Evolutionary conservation across 2,113 vertebrate species (phyloP).

Genomic region (Chaenocephalus aceratus): DNA sequence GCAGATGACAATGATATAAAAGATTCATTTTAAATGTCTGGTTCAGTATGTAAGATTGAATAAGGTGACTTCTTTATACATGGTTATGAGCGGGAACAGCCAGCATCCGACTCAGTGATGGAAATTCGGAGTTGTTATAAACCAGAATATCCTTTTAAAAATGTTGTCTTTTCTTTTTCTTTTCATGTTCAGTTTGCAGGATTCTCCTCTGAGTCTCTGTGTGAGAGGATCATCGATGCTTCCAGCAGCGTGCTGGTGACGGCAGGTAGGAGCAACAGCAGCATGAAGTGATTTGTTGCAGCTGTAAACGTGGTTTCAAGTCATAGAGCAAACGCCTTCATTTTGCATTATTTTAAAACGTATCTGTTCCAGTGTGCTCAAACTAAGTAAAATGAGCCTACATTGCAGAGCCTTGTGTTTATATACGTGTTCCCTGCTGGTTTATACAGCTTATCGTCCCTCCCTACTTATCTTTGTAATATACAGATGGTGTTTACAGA

Average conservation of each 20-base stretch:
- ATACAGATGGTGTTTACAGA: constrained; percentile 86
- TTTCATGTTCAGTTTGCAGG: constrained; percentile 84
- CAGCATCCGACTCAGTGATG: background rate
- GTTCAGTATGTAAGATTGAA: constrained; percentile 30
- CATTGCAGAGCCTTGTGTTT: background rate
- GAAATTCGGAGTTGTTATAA: background rate
- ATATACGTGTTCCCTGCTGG: constrained; percentile 3
- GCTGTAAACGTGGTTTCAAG: constrained; percentile 17
- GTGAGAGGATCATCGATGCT: constrained; percentile 85
- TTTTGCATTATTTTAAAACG: no score
- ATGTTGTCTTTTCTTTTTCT: background rate
- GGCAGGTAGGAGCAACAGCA: constrained; percentile 78
- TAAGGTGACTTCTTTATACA: constrained; percentile 31
- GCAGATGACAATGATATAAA: constrained; percentile 25
- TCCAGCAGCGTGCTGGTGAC: constrained; percentile 84
- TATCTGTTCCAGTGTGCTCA: no score
- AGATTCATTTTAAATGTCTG: constrained; percentile 7
- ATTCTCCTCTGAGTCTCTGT: constrained; percentile 86
- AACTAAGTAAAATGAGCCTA: no score
- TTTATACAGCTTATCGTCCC: background rate
- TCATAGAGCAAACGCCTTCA: background rate
- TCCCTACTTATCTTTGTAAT: constrained; percentile 4
- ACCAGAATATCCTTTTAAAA: background rate
- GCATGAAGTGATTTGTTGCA: constrained; percentile 10
- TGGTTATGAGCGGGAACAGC: background rate